Conservation (phyloP, 2,113 vertebrate species). For the Azemiops feae region DNA sequence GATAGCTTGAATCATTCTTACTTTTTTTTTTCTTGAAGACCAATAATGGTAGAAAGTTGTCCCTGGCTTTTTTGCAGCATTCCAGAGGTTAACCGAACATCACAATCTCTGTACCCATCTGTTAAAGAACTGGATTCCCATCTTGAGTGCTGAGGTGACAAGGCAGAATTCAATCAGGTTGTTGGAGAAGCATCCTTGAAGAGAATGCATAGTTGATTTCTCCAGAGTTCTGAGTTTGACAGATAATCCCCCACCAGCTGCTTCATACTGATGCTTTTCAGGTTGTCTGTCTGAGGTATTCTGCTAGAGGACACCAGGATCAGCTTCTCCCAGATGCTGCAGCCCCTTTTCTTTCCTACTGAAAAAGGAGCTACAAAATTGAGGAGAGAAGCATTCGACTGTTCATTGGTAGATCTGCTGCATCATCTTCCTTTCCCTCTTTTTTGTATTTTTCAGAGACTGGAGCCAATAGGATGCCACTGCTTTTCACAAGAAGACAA, state of each 20-base stretch:
- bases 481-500: background rate
- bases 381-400: background rate
- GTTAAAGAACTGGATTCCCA: background rate
- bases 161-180: background rate
- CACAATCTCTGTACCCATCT: background rate
- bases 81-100: background rate
- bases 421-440: background rate
- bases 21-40: background rate
- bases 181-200: background rate
- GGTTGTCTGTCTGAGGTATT: background rate
- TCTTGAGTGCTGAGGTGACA: background rate
- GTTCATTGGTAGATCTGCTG: background rate
- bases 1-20: background rate
- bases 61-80: background rate
- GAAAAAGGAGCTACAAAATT: background rate
- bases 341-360: background rate
- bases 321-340: background rate
- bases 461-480: background rate
- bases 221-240: background rate
- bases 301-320: background rate
- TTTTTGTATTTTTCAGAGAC: background rate
- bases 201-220: background rate
- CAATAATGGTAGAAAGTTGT: background rate
- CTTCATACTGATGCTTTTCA: background rate
- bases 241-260: background rate